Evolutionary conservation across 2,888 invertebrate genomes (phyloP), one percentile per base, ranked within the genome.

Genomic region (Adelphocoris suturalis): DNA sequence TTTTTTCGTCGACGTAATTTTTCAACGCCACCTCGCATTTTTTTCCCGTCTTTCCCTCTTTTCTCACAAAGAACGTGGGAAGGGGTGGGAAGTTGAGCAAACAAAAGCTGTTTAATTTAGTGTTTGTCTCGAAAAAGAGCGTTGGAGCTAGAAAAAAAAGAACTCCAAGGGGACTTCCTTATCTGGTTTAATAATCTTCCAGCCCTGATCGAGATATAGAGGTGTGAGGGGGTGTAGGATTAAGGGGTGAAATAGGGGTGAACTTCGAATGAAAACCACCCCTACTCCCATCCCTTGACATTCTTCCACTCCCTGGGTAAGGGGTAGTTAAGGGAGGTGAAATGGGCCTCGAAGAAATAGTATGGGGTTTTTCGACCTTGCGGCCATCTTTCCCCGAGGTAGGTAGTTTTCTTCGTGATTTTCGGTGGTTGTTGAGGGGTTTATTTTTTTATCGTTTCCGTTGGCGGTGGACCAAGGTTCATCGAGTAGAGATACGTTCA

Each of bases 111-210:
- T 14, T 57, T 57, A 57, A 16, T 57, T 57, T 57, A 57, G 57
- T n/a, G n/a, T 57, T 57, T 57, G n/a, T 57, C 57, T 14, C n/a
- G 7, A 57, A 57, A 37, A n/a, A n/a, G n/a, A n/a, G 57, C n/a
- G 57, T 57, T 57, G 57, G n/a, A 57, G 37, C 37, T n/a, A 57
- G 57, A 16, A 14, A 57, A 57, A 57, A 57, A 57, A 57, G 57
- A n/a, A 57, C 57, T 14, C n/a, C 57, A 16, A n/a, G n/a, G 57
- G 57, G 16, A n/a, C n/a, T 16, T 57, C 19, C n/a, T 57, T 57
- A 57, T 57, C 57, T 57, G 57, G 14, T 16, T 16, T 57, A 57
- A 57, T n/a, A n/a, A 57, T 57, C 57, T 57, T n/a, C 19, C 0
- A 16, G 57, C 5, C 19, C 37, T 37, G 37, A 57, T 16, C 52